Evolutionary conservation across 2,113 vertebrate species (phyloP).

Genomic region (Anser cygnoides): DNA sequence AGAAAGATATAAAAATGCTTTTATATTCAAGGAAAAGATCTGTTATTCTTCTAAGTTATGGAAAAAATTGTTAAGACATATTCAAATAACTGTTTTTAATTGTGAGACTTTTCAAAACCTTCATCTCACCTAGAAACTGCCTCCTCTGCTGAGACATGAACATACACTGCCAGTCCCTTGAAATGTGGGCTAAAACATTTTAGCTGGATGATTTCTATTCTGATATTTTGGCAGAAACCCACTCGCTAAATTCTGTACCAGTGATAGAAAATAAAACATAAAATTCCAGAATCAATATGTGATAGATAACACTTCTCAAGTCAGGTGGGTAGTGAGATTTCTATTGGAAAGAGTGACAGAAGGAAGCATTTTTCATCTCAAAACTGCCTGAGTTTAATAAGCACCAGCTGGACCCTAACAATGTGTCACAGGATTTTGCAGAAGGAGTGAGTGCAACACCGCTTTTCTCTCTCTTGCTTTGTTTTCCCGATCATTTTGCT

Average conservation of each 20-base stretch:
- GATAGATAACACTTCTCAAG: not conserved
- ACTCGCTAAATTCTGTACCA: not conserved
- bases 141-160: conserved; percentile 7
- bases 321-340: conserved; percentile 29
- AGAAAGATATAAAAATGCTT: not conserved
- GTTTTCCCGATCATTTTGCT: conserved; percentile 1
- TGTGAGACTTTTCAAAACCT: not conserved
- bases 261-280: not conserved
- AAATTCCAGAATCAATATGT: not conserved
- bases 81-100: not conserved
- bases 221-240: not conserved
- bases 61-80: not conserved
- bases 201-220: not conserved
- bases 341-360: not conserved
- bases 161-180: not conserved
- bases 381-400: conserved; percentile 1
- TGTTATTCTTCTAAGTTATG: not conserved
- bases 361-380: conserved; percentile 10
- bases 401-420: not conserved
- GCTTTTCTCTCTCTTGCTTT: not conserved
- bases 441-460: not conserved
- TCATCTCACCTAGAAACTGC: not conserved
- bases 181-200: not conserved
- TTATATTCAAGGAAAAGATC: not conserved
- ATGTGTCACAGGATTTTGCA: not conserved